Conservation (phyloP, 2,888 invertebrate genomes). For the Phlogophora meticulosa region DNA sequence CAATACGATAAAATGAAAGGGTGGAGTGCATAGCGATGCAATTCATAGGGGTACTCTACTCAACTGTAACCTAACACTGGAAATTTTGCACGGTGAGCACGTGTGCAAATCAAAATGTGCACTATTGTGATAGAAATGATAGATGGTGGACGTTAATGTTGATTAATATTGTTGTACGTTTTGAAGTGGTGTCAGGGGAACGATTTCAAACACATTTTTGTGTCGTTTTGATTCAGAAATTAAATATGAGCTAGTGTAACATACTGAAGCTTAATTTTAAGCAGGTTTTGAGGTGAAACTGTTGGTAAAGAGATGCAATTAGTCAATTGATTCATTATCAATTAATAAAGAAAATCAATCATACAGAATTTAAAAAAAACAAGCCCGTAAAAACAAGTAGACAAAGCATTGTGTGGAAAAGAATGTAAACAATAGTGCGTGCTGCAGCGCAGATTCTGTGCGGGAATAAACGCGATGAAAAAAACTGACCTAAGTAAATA, state of each 20-base stretch:
- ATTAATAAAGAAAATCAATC: too few species aligned
- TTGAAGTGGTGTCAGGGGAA: slow-evolving; percentile 42
- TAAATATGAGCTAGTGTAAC: neutral
- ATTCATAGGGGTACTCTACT: slow-evolving; percentile 89
- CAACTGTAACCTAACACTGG: slow-evolving; percentile 84
- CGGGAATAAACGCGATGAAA: slow-evolving; percentile 48
- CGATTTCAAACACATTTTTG: slow-evolving; percentile 18
- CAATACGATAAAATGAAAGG: slow-evolving; percentile 86
- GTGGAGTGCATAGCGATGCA: slow-evolving; percentile 88
- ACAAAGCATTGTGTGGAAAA: slow-evolving; percentile 12
- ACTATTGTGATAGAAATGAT: slow-evolving; percentile 71
- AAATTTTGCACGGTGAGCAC: slow-evolving; percentile 79
- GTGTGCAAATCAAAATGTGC: slow-evolving; percentile 76
- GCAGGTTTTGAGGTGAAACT: neutral
- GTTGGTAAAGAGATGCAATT: neutral
- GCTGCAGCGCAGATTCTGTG: slow-evolving; percentile 50
- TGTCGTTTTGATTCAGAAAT: neutral
- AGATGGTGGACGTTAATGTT: slow-evolving; percentile 59
- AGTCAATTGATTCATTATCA: too few species aligned
- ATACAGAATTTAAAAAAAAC: too few species aligned
- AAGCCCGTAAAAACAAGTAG: slow-evolving; percentile 7
- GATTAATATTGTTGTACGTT: slow-evolving; percentile 47
- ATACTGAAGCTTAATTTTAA: neutral
- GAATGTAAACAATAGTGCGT: slow-evolving; percentile 47
- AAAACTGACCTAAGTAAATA: slow-evolving; percentile 83